Percentiles rank a stretch among this genome's conserved stretches.
Conservation (phyloP, 2,888 invertebrate genomes). For the Drosophila silvestris region DNA sequence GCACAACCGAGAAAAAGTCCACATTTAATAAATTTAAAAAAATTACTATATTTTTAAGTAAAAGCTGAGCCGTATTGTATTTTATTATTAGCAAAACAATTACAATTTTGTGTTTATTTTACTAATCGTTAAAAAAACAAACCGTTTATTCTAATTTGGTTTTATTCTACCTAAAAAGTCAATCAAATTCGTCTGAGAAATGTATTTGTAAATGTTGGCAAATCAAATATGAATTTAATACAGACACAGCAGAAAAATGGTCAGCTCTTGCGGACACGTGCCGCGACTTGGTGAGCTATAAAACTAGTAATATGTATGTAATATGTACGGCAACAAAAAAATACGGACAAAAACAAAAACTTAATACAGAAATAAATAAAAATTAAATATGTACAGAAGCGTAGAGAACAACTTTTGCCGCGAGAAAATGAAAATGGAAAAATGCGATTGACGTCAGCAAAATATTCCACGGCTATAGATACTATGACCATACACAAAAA, state of each 20-base stretch:
- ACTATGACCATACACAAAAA: conserved; percentile 23
- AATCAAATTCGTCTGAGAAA: neutral
- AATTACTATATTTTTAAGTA: neutral
- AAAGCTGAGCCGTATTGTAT: neutral
- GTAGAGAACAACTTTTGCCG: conserved; percentile 60
- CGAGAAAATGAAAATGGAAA: conserved; percentile 78
- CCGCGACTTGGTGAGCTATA: conserved; percentile 45
- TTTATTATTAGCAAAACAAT: neutral
- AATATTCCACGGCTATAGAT: conserved; percentile 73
- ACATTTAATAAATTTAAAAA: neutral
- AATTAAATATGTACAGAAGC: conserved; percentile 39
- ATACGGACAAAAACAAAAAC: conserved; percentile 20
- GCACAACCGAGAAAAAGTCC: neutral
- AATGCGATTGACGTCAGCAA: conserved; percentile 79
- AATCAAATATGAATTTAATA: conserved; percentile 53
- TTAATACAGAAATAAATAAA: conserved; percentile 45
- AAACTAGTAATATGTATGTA: conserved; percentile 13
- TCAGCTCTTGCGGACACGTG: conserved; percentile 70
- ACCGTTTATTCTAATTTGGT: neutral
- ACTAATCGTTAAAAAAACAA: neutral
- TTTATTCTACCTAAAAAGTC: neutral
- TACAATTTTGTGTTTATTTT: neutral
- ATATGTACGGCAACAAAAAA: conserved; percentile 14
- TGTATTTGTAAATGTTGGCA: conserved; percentile 28
- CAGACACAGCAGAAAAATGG: conserved; percentile 10